Conservation (phyloP, 2,888 invertebrate species). For the Griposia aprilina region DNA sequence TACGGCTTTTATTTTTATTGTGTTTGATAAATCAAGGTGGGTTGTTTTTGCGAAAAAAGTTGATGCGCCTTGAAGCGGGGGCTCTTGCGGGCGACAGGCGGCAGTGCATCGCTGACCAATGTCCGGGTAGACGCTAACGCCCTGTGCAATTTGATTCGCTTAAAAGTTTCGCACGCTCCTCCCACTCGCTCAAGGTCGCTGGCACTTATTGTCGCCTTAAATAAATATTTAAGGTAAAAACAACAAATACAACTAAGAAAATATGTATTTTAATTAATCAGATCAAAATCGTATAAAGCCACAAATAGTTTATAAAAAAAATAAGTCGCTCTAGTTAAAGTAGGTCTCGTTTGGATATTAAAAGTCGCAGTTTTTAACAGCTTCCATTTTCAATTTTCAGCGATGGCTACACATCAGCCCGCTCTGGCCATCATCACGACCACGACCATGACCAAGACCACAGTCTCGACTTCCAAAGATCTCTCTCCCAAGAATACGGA, state of each 20-base stretch:
- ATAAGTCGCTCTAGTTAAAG: not conserved
- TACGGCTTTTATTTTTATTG: too few relatives aligned
- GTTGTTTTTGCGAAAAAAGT: too few relatives aligned
- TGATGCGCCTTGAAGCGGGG: too few relatives aligned
- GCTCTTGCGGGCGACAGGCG: too few relatives aligned
- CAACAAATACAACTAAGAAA: not conserved
- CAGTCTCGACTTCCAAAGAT: slow-evolving; percentile 67
- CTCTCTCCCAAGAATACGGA: slow-evolving; percentile 73
- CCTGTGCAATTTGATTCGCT: too few relatives aligned
- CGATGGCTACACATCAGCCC: slow-evolving; percentile 78
- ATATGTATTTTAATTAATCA: not conserved
- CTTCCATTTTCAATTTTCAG: slow-evolving; percentile 69
- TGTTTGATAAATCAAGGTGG: too few relatives aligned
- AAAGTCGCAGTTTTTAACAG: not conserved
- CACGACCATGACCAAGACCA: slow-evolving; percentile 64
- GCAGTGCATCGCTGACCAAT: too few relatives aligned
- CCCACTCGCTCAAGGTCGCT: too few relatives aligned
- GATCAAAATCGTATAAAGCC: not conserved
- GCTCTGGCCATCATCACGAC: slow-evolving; percentile 69
- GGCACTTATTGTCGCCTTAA: too few relatives aligned
- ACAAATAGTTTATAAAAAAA: too few relatives aligned
- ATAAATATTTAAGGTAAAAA: not conserved
- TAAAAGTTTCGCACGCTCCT: too few relatives aligned
- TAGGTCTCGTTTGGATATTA: not conserved
- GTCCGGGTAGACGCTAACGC: too few relatives aligned